phyloP scores from a whole-genome alignment of 2,113 vertebrate genomes.

The Procavia capensis region DNA sequence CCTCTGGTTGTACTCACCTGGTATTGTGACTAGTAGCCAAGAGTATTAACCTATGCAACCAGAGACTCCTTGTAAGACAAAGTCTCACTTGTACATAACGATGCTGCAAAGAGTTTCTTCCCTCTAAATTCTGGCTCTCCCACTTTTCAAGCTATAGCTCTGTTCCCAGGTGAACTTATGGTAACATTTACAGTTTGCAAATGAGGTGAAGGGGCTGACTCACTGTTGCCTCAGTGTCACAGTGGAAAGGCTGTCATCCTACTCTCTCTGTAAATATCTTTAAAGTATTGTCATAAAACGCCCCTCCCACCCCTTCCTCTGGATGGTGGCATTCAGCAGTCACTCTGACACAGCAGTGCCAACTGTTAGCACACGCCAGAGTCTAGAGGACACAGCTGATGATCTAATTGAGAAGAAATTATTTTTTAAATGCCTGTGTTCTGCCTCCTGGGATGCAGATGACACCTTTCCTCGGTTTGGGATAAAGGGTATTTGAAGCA shows the following conservation, averaged over 20 bases:
- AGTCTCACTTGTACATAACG: not conserved
- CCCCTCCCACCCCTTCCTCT: not conserved
- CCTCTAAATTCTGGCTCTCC: not conserved
- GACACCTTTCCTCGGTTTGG: not conserved
- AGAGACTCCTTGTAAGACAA: not conserved
- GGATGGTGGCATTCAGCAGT: not conserved
- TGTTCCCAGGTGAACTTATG: not conserved
- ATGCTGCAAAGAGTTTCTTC: not conserved
- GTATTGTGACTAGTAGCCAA: no score
- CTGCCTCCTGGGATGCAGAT: not conserved
- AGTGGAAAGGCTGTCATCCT: not conserved
- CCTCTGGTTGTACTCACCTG: no score
- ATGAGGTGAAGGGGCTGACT: not conserved
- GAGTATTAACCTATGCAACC: no score
- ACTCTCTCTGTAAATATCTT: not conserved
- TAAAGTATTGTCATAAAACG: not conserved
- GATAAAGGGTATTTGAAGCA: not conserved
- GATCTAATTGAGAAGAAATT: not conserved
- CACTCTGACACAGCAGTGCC: not conserved
- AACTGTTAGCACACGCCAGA: not conserved
- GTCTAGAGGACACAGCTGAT: not conserved
- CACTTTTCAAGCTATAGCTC: not conserved
- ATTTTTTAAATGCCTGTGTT: not conserved
- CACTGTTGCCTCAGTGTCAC: not conserved
- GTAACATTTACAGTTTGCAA: not conserved